These are phyloP conservation scores for Calameuta filiformis DNA, from an alignment of 2,888 invertebrate species.

Conservation along the genomic window DNA sequence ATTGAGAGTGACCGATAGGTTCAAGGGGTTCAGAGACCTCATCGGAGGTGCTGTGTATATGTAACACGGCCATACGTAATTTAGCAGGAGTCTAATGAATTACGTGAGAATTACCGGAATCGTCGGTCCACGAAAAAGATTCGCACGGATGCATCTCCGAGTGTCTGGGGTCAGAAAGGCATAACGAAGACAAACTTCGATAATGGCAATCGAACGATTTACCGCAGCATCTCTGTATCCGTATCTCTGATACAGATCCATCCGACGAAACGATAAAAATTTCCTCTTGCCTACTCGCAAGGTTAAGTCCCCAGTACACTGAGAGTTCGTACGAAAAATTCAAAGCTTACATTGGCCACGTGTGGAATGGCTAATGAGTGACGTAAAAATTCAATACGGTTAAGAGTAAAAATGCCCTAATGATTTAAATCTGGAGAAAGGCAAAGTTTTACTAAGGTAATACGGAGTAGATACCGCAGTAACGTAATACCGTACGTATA, in stretches of 20 bases:
- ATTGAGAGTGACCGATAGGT: constrained; percentile 24
- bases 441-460: background rate
- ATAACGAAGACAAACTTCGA: background rate
- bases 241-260: too few relatives aligned
- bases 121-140: background rate
- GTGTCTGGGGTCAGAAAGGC: background rate
- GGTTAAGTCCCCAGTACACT: too few relatives aligned
- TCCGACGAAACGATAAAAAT: background rate
- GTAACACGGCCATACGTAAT: background rate
- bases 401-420: too few relatives aligned
- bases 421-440: background rate
- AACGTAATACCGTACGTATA: constrained; percentile 7
- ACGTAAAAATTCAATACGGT: too few relatives aligned
- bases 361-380: too few relatives aligned
- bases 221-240: background rate
- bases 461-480: background rate
- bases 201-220: background rate
- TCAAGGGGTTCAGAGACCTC: constrained; percentile 35
- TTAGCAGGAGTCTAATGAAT: background rate
- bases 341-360: too few relatives aligned
- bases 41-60: background rate
- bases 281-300: too few relatives aligned
- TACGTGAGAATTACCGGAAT: background rate
- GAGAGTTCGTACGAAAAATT: too few relatives aligned
- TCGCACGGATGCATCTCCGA: background rate